Conservation (phyloP, 2,797 vertebrate species). For the Phrynocephalus forsythii region DNA sequence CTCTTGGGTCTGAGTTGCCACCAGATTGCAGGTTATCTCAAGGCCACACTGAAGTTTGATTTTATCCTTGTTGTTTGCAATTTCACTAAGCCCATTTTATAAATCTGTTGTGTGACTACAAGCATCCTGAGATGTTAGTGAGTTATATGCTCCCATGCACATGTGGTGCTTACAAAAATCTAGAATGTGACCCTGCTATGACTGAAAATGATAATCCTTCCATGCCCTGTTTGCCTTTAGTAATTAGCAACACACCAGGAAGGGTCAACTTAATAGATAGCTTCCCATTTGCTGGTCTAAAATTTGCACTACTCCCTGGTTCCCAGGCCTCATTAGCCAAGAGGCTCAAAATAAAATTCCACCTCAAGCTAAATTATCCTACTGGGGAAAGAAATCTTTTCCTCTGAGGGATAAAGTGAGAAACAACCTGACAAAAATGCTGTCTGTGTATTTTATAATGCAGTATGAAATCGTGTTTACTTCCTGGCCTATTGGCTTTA, state of each 20-base stretch:
- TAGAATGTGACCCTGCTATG: not conserved
- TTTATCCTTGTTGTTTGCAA: too few species aligned
- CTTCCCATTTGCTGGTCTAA: not conserved
- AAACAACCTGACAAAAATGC: not conserved
- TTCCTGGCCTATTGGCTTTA: not conserved
- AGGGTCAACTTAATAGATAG: constrained; percentile 12
- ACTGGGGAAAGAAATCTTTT: constrained; percentile 10
- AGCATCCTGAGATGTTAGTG: not conserved
- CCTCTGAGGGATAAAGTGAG: not conserved
- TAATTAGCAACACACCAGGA: constrained; percentile 30
- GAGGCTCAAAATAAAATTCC: constrained; percentile 3
- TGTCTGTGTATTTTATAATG: not conserved
- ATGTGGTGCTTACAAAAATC: not conserved
- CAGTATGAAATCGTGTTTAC: not conserved
- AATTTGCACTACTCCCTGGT: constrained; percentile 17
- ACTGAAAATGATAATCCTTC: constrained; percentile 11
- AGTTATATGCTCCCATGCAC: not conserved
- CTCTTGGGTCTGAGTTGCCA: not conserved
- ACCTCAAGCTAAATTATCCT: constrained; percentile 3
- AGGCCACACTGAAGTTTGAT: not conserved
- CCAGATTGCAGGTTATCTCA: not conserved
- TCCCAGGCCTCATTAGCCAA: constrained; percentile 28
- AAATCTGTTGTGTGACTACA: not conserved
- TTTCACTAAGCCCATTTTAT: not conserved
- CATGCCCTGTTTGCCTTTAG: constrained; percentile 31